Evolutionary conservation across 2,888 invertebrate genomes (phyloP).

Genomic region (Furcula furcula): DNA sequence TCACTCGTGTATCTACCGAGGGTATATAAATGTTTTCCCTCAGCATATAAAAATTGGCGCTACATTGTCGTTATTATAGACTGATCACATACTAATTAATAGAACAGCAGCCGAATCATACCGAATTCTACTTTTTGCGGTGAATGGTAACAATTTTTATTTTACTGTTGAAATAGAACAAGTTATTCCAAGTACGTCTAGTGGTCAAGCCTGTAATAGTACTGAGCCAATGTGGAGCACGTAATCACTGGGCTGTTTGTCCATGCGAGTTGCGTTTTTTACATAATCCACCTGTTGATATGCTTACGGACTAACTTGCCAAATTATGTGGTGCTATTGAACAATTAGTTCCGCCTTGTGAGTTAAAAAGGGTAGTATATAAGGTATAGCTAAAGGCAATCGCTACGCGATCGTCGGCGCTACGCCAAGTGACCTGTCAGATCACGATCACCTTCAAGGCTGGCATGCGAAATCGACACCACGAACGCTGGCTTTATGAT

Average conservation of each 20-base stretch:
- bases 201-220: conserved; percentile 39
- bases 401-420: conserved; percentile 34
- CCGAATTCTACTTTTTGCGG: conserved; percentile 45
- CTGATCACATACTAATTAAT: conserved; percentile 25
- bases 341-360: conserved; percentile 69
- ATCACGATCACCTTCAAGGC: conserved; percentile 64
- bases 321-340: conserved; percentile 45
- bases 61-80: too few species aligned
- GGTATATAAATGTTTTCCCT: too few species aligned
- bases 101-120: conserved; percentile 37
- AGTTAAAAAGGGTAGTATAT: conserved; percentile 62
- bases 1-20: too few species aligned
- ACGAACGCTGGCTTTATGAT: conserved; percentile 46
- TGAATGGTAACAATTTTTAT: conserved; percentile 44
- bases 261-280: conserved; percentile 54
- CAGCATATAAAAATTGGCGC: too few species aligned
- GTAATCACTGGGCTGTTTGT: conserved; percentile 48
- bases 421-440: conserved; percentile 48
- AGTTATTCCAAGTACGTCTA: conserved; percentile 44
- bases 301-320: conserved; percentile 51
- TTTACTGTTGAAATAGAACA: conserved; percentile 49
- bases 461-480: conserved; percentile 56
- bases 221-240: conserved; percentile 47
- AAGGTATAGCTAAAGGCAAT: conserved; percentile 35
- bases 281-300: conserved; percentile 61